Percentiles rank a stretch among this genome's conserved stretches.
Evolutionary conservation across 2,888 invertebrate species (phyloP).

Genomic region (Macropis europaea): DNA sequence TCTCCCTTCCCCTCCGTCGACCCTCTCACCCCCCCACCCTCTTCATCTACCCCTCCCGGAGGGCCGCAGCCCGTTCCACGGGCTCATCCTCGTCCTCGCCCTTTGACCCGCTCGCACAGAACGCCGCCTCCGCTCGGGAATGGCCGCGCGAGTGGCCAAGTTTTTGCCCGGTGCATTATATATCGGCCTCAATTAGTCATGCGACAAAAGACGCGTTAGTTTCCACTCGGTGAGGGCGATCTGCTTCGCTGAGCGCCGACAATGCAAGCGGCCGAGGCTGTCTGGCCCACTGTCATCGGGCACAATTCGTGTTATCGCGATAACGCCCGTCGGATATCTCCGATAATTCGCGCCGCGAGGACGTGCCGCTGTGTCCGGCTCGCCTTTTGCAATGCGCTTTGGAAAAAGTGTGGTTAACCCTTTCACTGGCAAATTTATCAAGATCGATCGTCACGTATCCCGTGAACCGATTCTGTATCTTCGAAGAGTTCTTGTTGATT

Average conservation of each 20-base stretch:
- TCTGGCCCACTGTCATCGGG: conserved; percentile 50
- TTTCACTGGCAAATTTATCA: too few relatives aligned
- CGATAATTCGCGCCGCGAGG: conserved; percentile 47
- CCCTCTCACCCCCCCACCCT: conserved; percentile 4
- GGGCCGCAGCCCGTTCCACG: conserved; percentile 16
- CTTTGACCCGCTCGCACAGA: conserved; percentile 51
- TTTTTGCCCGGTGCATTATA: conserved; percentile 68
- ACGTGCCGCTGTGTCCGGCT: conserved; percentile 23
- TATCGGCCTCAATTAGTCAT: conserved; percentile 73
- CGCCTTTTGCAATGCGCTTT: conserved; percentile 15
- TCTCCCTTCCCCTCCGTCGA: conserved; percentile 2
- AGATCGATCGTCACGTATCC: too few relatives aligned
- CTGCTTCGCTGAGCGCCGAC: conserved; percentile 63
- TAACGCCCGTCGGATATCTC: conserved; percentile 45
- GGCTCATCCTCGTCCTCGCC: conserved; percentile 57
- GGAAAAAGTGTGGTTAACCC: too few relatives aligned
- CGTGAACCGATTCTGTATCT: neutral
- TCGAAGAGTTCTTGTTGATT: too few relatives aligned
- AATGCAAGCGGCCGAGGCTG: conserved; percentile 47
- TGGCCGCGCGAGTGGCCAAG: conserved; percentile 30
- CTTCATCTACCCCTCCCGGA: conserved; percentile 17
- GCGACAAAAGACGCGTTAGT: conserved; percentile 71
- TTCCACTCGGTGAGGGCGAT: conserved; percentile 58
- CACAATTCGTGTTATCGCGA: conserved; percentile 51
- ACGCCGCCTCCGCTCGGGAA: conserved; percentile 40